Conservation (phyloP, 2,113 vertebrate genomes). For the Scomber scombrus region DNA sequence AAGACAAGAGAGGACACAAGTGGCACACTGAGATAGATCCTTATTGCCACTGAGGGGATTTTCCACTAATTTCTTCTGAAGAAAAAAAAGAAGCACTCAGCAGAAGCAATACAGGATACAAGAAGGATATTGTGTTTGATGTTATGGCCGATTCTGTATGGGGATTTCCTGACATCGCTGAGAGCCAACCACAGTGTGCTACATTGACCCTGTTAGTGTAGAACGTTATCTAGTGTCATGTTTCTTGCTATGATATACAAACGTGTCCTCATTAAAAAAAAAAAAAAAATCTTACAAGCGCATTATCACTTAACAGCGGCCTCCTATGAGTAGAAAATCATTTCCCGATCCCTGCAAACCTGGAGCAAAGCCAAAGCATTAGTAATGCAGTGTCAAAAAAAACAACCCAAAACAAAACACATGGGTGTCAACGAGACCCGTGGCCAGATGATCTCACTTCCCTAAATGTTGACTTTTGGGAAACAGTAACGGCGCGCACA, state of each 20-base stretch:
- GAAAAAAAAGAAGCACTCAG: conserved; percentile 27
- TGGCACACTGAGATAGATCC: conserved; percentile 11
- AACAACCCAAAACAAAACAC: neutral
- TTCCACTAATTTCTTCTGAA: conserved; percentile 40
- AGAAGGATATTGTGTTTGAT: conserved; percentile 44
- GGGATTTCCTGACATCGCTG: conserved; percentile 57
- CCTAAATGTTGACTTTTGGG: conserved; percentile 30
- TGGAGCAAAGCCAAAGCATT: neutral
- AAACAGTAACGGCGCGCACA: neutral
- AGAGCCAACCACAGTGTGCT: neutral
- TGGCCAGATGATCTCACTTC: conserved; percentile 42
- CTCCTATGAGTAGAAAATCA: neutral
- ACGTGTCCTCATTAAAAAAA: neutral
- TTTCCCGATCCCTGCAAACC: neutral
- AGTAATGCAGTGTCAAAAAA: neutral
- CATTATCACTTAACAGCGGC: conserved; percentile 34
- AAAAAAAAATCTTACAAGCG: conserved; percentile 12
- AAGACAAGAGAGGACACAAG: conserved; percentile 36
- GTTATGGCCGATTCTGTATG: conserved; percentile 6
- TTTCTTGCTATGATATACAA: conserved; percentile 4
- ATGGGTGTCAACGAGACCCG: neutral
- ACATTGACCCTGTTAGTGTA: conserved; percentile 23
- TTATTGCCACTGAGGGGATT: conserved; percentile 28
- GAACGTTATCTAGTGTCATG: conserved; percentile 5
- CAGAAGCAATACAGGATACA: conserved; percentile 43